Conservation (phyloP, 1,140 invertebrate genomes). For the Procambarus clarkii region DNA sequence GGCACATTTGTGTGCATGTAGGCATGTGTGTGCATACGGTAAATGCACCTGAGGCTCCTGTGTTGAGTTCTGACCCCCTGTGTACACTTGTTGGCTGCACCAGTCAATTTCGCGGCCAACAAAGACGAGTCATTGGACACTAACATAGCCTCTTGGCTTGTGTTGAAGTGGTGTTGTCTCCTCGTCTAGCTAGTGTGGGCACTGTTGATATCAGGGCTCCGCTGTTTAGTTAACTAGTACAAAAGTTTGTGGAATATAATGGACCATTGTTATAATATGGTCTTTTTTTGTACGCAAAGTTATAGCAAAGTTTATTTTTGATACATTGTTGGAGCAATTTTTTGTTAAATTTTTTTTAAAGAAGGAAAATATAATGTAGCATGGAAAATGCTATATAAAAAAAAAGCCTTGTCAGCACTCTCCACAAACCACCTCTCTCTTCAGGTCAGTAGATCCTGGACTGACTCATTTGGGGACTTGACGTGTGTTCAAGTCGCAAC, state of each 20-base stretch:
- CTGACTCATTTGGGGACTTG: constrained; percentile 52
- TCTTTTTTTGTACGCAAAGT: constrained; percentile 76
- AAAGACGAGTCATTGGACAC: constrained; percentile 40
- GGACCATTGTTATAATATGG: constrained; percentile 76
- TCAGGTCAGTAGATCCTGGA: constrained; percentile 48
- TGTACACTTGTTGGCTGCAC: constrained; percentile 50
- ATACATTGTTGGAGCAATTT: constrained; percentile 78
- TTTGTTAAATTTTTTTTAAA: constrained; percentile 75
- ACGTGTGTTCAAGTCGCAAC: constrained; percentile 38
- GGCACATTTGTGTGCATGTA: constrained; percentile 36
- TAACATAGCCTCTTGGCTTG: constrained; percentile 25
- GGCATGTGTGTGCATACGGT: constrained; percentile 42
- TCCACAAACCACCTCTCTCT: constrained; percentile 64
- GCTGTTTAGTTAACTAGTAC: constrained; percentile 75
- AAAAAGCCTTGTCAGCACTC: constrained; percentile 68
- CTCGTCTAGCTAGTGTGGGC: constrained; percentile 58
- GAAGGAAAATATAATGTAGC: constrained; percentile 72
- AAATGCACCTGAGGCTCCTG: constrained; percentile 52
- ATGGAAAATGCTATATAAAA: constrained; percentile 67
- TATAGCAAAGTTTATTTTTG: constrained; percentile 78
- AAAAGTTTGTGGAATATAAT: constrained; percentile 74
- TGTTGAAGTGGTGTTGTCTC: constrained; percentile 51
- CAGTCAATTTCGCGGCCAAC: constrained; percentile 59
- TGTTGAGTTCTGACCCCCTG: constrained; percentile 67
- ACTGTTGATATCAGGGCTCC: constrained; percentile 64